Evolutionary conservation across 2,888 invertebrate species (phyloP).

Genomic region (Orthosia gothica): DNA sequence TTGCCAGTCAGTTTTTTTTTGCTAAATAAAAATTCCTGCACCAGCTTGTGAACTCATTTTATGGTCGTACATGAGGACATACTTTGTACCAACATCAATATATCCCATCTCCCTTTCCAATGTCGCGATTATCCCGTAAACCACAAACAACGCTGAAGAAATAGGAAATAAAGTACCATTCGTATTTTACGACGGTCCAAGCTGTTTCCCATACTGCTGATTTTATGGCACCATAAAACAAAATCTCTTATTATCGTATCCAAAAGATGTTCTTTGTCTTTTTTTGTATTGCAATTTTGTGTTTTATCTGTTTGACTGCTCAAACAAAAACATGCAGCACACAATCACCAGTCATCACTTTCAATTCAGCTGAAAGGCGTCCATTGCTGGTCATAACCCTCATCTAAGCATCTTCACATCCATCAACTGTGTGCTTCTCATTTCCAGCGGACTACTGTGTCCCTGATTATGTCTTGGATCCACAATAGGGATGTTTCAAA

Average conservation of each 20-base stretch:
- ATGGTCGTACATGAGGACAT: not conserved
- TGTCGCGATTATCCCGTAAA: not conserved
- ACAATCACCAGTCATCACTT: not conserved
- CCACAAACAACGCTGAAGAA: slow-evolving; percentile 39
- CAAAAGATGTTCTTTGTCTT: slow-evolving; percentile 20
- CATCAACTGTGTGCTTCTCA: not conserved
- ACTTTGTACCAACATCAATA: not conserved
- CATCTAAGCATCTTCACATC: not conserved
- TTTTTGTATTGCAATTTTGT: slow-evolving; percentile 22
- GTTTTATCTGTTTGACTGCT: slow-evolving; percentile 4
- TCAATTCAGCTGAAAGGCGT: not conserved
- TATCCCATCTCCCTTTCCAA: not conserved
- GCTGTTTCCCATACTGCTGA: slow-evolving; percentile 11
- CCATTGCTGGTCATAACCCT: not conserved
- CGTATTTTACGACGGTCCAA: slow-evolving; percentile 47
- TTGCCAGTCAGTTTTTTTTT: no score
- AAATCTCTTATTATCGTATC: slow-evolving; percentile 38
- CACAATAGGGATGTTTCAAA: no score
- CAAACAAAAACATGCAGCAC: not conserved
- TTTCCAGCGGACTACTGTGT: not conserved
- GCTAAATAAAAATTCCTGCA: no score
- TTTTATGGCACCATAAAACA: slow-evolving; percentile 49
- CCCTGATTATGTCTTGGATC: no score
- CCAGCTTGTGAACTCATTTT: no score
- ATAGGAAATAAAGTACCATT: slow-evolving; percentile 39